Evolutionary conservation across 2,888 invertebrate genomes (phyloP).

Genomic region (Drosophila meridionalis): DNA sequence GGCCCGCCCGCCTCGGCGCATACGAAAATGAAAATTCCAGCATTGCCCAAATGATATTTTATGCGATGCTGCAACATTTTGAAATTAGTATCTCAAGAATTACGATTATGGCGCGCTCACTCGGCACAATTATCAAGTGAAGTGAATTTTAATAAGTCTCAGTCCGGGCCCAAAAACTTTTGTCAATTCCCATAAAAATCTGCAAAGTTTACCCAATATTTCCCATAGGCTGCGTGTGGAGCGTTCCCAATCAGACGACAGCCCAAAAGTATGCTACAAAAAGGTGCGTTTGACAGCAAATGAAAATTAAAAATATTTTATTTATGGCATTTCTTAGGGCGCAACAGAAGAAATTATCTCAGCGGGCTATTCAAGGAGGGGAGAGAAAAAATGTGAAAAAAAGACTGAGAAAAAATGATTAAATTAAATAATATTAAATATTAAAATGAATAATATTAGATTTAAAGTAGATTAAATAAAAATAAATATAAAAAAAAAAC

Average conservation of each 20-base stretch:
- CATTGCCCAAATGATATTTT: conserved; percentile 58
- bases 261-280: conserved; percentile 56
- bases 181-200: conserved; percentile 36
- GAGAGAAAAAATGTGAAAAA: not conserved
- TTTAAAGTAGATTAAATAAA: too few species aligned
- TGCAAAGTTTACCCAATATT: conserved; percentile 16
- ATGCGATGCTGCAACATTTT: conserved; percentile 70
- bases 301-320: conserved; percentile 48
- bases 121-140: conserved; percentile 56
- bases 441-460: not conserved
- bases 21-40: conserved; percentile 18
- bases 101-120: conserved; percentile 60
- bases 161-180: conserved; percentile 19
- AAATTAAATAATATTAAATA: not conserved
- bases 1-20: not conserved
- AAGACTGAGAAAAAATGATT: not conserved
- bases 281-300: conserved; percentile 47
- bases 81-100: conserved; percentile 77
- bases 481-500: too few species aligned
- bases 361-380: not conserved
- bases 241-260: conserved; percentile 31
- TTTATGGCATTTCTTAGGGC: conserved; percentile 44
- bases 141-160: conserved; percentile 72
- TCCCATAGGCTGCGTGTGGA: conserved; percentile 1
- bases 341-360: conserved; percentile 8